Evolutionary conservation across 1,140 invertebrate species (phyloP), one percentile per base, ranked within the genome.

Genomic region (Paramacrobiotus metropolitanus): DNA sequence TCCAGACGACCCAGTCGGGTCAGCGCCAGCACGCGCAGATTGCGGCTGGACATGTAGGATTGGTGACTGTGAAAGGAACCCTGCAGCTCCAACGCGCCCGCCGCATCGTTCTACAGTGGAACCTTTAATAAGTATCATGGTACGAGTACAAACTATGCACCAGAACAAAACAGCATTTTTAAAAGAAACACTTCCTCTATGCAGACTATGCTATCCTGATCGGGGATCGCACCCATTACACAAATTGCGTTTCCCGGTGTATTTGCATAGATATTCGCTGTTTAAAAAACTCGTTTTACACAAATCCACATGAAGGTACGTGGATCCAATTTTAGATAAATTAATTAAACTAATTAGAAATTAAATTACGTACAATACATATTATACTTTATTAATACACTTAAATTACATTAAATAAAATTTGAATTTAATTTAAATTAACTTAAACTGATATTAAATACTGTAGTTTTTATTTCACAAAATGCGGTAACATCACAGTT

Each of bases 81-180:
- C 24, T 83, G 62, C 29, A 84, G 74, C 74, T 87, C 84, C 18
- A 85, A 64, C 2, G 82, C 79, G 31, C 81, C 66, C 29, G 82
- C 75, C 40, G 83, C 79, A 59, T 75, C 70, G 55, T 80, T 79
- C 65, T 66, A 64, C n/a, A 55, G 9, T 24, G 63, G 60, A 60
- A 44, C n/a, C n/a, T n/a, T n/a, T n/a, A n/a, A 40, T 40, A 9
- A 9, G 34, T 9, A 40, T 40, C 34, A 40, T 9, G n/a, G 9
- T 40, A 9, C n/a, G 9, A 9, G 9, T 40, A 40, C 9, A 40
- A 40, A n/a, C 9, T 9, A 40, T 9, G 34, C 15, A 20, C 9
- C 15, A 24, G 15, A 55, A 20, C 4, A 15, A 55, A 55, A 55
- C 48, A 55, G 15, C 28, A 20, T 9, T 15, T 15, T 28, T 20